Conservation (phyloP, 2,888 invertebrate genomes). For the Protophormia terraenovae region DNA sequence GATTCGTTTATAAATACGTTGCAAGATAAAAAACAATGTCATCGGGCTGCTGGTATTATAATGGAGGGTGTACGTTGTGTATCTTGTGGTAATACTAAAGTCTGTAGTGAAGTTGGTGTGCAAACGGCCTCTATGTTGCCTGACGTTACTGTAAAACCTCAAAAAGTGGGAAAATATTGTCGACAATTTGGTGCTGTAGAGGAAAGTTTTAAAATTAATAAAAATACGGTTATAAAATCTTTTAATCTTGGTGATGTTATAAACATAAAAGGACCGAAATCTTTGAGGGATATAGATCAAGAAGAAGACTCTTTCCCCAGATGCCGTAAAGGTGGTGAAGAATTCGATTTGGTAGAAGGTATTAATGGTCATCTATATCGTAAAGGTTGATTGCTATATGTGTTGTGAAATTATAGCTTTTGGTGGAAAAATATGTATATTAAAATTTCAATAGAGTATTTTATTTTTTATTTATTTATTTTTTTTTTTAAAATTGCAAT, state of each 20-base stretch:
- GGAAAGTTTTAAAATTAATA: neutral
- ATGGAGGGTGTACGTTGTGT: slow-evolving; percentile 74
- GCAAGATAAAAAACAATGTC: slow-evolving; percentile 73
- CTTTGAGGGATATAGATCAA: neutral
- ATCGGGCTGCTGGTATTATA: slow-evolving; percentile 76
- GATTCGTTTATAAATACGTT: slow-evolving; percentile 69
- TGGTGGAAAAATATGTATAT: no score
- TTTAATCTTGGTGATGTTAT: neutral
- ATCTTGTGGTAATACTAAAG: slow-evolving; percentile 73
- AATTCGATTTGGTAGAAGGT: slow-evolving; percentile 57
- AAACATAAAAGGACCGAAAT: neutral
- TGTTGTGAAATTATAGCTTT: no score
- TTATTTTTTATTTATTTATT: no score
- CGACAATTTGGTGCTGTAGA: neutral
- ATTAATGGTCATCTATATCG: slow-evolving; percentile 66
- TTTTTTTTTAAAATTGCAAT: no score
- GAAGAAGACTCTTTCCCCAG: neutral
- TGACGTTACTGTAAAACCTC: slow-evolving; percentile 43
- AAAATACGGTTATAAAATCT: neutral
- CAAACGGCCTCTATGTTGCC: slow-evolving; percentile 66
- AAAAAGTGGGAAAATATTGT: slow-evolving; percentile 17
- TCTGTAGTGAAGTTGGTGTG: slow-evolving; percentile 74
- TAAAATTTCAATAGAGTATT: no score
- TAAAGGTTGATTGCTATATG: slow-evolving; percentile 50
- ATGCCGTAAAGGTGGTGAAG: slow-evolving; percentile 7